Evolutionary conservation across 2,797 vertebrate species (phyloP), one percentile per base, ranked within the genome.

Genomic region (Onychomys torridus): DNA sequence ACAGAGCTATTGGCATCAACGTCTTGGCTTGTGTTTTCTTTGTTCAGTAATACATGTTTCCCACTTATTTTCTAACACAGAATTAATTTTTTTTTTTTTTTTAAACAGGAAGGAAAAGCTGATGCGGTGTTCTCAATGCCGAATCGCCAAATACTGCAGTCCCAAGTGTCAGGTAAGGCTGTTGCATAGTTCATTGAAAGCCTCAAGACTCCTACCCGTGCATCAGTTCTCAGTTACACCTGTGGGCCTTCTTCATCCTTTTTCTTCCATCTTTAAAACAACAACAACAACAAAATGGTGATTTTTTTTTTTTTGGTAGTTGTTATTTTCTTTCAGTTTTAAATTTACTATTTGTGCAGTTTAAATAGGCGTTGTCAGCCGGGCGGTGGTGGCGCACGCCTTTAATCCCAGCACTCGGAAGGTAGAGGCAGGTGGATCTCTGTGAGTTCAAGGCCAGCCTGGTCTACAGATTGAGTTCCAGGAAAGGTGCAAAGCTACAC

Each of bases 101-200:
- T 88, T 97, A 92, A 98, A 96, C 97, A 99, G 99, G 98, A 97
- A 94, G n/a, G 98, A 99, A 96, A 98, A 98, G 86, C 98, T 99
- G 97, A 98, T 98, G 97, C 98, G 99, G 77, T 99, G 99, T 96
- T 99, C 99, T 96, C 99, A 99, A 76, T 99, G 99, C 98, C 99
- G 99, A 97, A 98, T 98, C 94, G 99, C 99, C 94, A 99, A 98
- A 92, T 99, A 99, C 98, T 99, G 99, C 97, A 98, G 98, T 92
- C 96, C 92, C 82, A 98, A 98, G 67, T 99, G 99, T 97, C 99
- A 99, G 99, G 99, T 99, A 99, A 95, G 98, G 69, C 0, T 49
- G 1, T 79, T 69, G 40, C 85, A 71, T 55, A 75, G 6, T 27
- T 40, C 12, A 32, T 16, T 4, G 69, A 75, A 43, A 17, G 21